Base-by-base conservation (phyloP, 2,888 invertebrate genomes). In the Sipha maydis region DNA sequence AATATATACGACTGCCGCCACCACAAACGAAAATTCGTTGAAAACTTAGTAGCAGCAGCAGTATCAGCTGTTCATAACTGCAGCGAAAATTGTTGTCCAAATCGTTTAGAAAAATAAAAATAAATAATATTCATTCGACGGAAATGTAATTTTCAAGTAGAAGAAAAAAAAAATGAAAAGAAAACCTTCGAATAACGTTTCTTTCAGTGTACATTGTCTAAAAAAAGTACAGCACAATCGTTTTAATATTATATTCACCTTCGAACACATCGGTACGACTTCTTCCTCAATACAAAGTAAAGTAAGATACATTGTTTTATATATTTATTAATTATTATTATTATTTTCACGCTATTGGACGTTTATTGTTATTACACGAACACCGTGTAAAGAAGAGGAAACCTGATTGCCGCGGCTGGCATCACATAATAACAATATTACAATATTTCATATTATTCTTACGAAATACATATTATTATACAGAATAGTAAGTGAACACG, bases 181-280 rank as follows among this genome's bases (percentile, higher is more conserved):
- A 71, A 71, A 71, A 71, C 71, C 71, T 71, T 28, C 17, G 71
- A 71, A 71, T 31, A 71, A 71, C 71, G 71, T 31, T 71, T 71
- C 31, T 31, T 17, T 8, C 5, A 31, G 21, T 28, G 71, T 71
- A 4, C 21, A 80, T 28, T 67, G 21, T 67, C 80, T 80, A 80
- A 69, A 41, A 48, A 41, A 80, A 80, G 80, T 67, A 80, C 80
- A 80, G 80, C 80, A 41, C 80, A 80, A 80, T 69, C 80, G 80
- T 80, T 79, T 21, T 61, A 48, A n/a, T 67, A 67, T 67, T 71
- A 71, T 31, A 71, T 71, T 71, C 31, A 19, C 80, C 61, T 38
- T 80, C 80, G 61, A 80, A 80, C 80, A 80, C 80, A 67, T 80
- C 61, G 80, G 4, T 54, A 79, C n/a, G 34, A 80, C 38, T 38